phyloP scores from a whole-genome alignment of 2,113 vertebrate species.

The Hoplias malabaricus region DNA sequence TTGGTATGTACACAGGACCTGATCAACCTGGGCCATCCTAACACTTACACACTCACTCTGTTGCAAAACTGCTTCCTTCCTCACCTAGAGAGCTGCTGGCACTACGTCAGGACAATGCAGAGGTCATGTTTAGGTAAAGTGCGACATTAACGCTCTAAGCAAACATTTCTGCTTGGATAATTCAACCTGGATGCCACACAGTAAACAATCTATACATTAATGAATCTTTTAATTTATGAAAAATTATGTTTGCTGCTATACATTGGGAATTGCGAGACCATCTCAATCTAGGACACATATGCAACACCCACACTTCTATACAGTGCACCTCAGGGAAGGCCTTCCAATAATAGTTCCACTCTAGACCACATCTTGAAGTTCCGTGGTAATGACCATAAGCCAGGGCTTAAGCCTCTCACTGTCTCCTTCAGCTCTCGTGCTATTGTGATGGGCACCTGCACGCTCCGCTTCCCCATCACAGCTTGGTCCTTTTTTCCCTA shows the following conservation, averaged over 20 bases:
- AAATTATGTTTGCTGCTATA: background rate
- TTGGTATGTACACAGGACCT: conserved; percentile 67
- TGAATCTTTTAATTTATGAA: background rate
- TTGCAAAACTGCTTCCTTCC: conserved; percentile 45
- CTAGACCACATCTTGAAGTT: conserved; percentile 41
- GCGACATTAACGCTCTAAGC: conserved; percentile 7
- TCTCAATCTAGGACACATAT: conserved; percentile 35
- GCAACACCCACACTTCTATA: conserved; percentile 26
- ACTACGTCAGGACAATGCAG: conserved; percentile 47
- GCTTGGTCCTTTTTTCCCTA: conserved; percentile 44
- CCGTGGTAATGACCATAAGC: conserved; percentile 30
- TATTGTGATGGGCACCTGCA: conserved; percentile 41
- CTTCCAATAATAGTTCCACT: conserved; percentile 42
- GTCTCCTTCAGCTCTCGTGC: conserved; percentile 32
- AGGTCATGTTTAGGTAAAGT: conserved; percentile 48
- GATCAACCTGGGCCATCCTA: conserved; percentile 62
- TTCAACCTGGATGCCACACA: background rate
- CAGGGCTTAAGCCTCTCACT: conserved; percentile 19
- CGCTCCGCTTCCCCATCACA: conserved; percentile 35
- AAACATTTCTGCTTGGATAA: conserved; percentile 10
- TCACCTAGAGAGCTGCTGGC: conserved; percentile 58
- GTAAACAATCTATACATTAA: background rate
- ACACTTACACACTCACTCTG: conserved; percentile 12
- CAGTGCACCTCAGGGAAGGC: conserved; percentile 34
- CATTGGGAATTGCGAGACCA: conserved; percentile 6